Percentiles rank a stretch among this genome's conserved stretches.
Conservation (phyloP, 2,797 vertebrate genomes). For the Erethizon dorsatum region DNA sequence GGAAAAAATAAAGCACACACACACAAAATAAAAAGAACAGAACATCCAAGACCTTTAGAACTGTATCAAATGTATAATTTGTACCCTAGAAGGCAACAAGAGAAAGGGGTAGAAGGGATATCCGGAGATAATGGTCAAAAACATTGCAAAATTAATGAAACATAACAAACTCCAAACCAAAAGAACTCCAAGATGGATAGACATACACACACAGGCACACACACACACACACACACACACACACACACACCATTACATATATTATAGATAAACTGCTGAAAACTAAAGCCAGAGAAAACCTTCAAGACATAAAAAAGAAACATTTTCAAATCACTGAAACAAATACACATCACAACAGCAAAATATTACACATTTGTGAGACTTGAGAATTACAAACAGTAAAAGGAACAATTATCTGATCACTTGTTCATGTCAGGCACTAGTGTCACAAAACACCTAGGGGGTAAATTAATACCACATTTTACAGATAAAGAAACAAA, state of each 20-base stretch:
- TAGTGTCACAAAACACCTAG: not conserved
- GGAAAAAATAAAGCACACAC: not conserved
- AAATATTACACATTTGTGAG: not conserved
- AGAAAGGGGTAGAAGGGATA: not conserved
- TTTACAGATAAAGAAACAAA: slow-evolving; percentile 60
- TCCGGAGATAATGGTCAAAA: not conserved
- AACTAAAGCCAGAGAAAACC: slow-evolving; percentile 54
- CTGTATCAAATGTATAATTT: not conserved
- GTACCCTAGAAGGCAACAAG: not conserved
- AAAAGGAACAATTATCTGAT: slow-evolving; percentile 18
- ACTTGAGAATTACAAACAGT: not conserved
- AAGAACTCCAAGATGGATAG: slow-evolving; percentile 36
- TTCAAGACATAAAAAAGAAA: not conserved
- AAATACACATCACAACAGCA: not conserved
- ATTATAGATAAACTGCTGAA: not conserved
- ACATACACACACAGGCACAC: not conserved
- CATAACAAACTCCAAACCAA: slow-evolving; percentile 26
- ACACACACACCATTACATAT: not conserved
- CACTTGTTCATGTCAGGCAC: not conserved
- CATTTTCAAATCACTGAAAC: not conserved
- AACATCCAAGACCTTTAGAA: not conserved
- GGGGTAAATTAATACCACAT: slow-evolving; percentile 27
- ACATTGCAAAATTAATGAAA: slow-evolving; percentile 65
- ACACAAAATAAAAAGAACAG: slow-evolving; percentile 43
- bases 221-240: not conserved